Evolutionary conservation across 2,113 vertebrate species (phyloP), one percentile per base, ranked within the genome.

Genomic region (Capricornis sumatraensis): DNA sequence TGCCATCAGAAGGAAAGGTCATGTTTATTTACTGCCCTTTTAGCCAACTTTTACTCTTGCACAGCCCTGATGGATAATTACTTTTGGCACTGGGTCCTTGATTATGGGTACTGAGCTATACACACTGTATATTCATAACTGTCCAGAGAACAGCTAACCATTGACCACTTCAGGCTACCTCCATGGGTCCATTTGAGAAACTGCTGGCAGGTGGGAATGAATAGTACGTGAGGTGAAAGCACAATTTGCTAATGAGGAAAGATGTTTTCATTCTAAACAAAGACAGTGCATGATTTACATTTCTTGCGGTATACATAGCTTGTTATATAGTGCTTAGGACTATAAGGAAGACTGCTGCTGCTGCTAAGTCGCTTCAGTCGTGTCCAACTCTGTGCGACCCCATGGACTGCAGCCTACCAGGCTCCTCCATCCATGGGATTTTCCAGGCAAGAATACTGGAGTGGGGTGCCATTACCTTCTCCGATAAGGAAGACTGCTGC

Each of bases 201-300:
- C n/a, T 79, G 19, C 23, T 36, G 23, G 67, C 21, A 86, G 16
- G 33, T 50, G 47, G 1, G 4, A 71, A 93, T 62, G 10, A 97
- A 79, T 83, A 93, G 19, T 6, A 36, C 15, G 47, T 30, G 57
- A 50, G 36, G 40, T 40, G 67, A 47, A 97, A 33, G 47, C 3
- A 67, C n/a, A 57, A 36, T 82, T 85, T 92, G 12, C 78, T 90
- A 62, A 7, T 74, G 6, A 92, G 21, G 94, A 47, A 87, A 93
- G 78, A 62, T 45, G 2, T 27, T 79, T 40, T 90, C 52, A 82
- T 97, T 91, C 60, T 96, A 33, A 94, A 93, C 60, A 95, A 91
- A 96, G 50, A 60, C 60, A 93, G 92, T 52, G 14, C 33, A 43
- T 64, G n/a, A 58, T 52, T 93, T 86, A 78, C 21, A 62, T 64